Evolutionary conservation across 92 coral and sea anemone genomes (phyloP).

Genomic region (Virgularia gustaviana): DNA sequence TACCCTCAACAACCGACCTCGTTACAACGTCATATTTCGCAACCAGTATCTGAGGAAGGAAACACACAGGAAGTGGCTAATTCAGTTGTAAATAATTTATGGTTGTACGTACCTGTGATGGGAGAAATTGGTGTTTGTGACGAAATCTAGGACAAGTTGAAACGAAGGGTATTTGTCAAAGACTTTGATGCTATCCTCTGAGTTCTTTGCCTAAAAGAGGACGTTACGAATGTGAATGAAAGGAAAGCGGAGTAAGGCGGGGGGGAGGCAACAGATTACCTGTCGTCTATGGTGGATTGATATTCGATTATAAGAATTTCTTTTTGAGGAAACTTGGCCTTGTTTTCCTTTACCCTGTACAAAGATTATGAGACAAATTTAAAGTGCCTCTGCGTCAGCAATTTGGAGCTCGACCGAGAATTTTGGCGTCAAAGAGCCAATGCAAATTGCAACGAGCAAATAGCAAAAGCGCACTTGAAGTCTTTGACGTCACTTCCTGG

Average conservation of each 20-base stretch:
- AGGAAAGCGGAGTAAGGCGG: no score
- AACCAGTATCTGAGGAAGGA: no score
- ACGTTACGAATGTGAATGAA: no score
- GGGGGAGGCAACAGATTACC: no score
- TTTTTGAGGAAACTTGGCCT: background rate
- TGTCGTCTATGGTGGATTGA: constrained; percentile 35
- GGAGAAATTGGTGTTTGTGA: constrained; percentile 78
- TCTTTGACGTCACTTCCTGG: no score
- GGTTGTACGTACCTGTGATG: constrained; percentile 69
- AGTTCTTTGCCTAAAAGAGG: constrained; percentile 66
- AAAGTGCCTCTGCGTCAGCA: no score
- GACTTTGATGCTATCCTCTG: constrained; percentile 73
- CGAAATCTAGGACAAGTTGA: constrained; percentile 86
- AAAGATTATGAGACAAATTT: background rate
- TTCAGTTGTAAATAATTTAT: background rate
- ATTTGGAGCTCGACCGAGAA: no score
- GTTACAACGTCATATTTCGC: background rate
- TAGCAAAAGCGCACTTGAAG: no score
- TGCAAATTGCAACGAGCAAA: no score
- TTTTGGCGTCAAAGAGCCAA: no score
- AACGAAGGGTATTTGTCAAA: constrained; percentile 95
- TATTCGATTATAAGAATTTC: constrained; percentile 18
- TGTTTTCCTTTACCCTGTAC: constrained; percentile 2
- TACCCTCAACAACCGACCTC: no score
- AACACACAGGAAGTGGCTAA: background rate